Percentiles rank a stretch among this genome's conserved stretches.
Evolutionary conservation across 1,140 invertebrate genomes (phyloP).

Genomic region (Galendromus occidentalis): DNA sequence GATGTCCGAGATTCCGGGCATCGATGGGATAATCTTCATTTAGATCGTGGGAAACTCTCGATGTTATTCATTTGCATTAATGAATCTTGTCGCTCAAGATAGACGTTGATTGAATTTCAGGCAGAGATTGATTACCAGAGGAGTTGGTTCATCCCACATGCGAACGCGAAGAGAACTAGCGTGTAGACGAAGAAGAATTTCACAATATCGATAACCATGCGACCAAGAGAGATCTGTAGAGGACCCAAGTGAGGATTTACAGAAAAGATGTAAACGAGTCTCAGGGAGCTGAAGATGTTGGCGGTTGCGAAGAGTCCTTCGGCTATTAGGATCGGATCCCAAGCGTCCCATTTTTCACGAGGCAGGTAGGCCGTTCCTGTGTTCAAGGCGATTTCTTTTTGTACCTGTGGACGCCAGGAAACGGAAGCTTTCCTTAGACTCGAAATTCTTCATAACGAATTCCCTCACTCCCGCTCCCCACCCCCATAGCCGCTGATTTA

Average conservation of each 20-base stretch:
- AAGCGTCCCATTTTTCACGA: conserved; percentile 38
- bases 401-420: conserved; percentile 23
- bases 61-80: neutral
- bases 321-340: conserved; percentile 43
- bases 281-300: conserved; percentile 65
- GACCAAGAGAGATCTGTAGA: conserved; percentile 82
- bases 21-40: neutral
- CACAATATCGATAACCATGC: conserved; percentile 95
- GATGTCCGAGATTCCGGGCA: too few relatives aligned
- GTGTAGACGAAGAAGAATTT: conserved; percentile 91
- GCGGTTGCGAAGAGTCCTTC: conserved; percentile 42
- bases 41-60: neutral
- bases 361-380: conserved; percentile 26
- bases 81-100: neutral
- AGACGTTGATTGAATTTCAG: neutral
- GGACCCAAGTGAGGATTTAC: conserved; percentile 94
- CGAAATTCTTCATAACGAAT: too few relatives aligned
- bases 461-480: neutral
- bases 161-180: conserved; percentile 90
- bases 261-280: conserved; percentile 96
- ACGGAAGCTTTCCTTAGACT: too few relatives aligned
- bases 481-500: conserved; percentile 25
- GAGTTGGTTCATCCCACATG: conserved; percentile 68
- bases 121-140: conserved; percentile 36
- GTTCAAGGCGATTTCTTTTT: conserved; percentile 26